A percentile compares a stretch with the other conserved stretches of the same genome.
These are phyloP conservation scores for Hermaeophaga mercurialis DNA, from an alignment of 2,888 invertebrate species.

Conservation along the genomic window DNA sequence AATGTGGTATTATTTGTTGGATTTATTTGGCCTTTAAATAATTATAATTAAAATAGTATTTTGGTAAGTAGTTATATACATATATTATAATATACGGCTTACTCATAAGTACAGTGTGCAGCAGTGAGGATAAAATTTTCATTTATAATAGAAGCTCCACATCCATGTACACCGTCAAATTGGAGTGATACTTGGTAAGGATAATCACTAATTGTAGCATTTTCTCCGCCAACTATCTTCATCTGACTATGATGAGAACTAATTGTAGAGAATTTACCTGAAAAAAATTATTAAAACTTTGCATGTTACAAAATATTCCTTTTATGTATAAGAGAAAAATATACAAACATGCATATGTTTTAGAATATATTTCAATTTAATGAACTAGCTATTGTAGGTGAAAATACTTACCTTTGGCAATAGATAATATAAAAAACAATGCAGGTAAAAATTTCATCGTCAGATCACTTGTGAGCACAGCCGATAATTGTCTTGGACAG, in stretches of 20 bases:
- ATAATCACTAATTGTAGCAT: constrained; percentile 59
- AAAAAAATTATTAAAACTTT: not conserved
- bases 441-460: constrained; percentile 19
- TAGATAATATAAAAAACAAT: not conserved
- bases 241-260: not conserved
- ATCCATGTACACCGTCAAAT: constrained; percentile 60
- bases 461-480: too few relatives aligned
- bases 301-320: not conserved
- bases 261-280: not conserved
- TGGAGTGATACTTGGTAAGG: constrained; percentile 63
- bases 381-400: too few relatives aligned
- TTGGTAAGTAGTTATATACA: too few relatives aligned
- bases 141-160: constrained; percentile 62
- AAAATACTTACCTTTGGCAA: too few relatives aligned
- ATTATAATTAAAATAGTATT: too few relatives aligned
- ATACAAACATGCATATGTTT: too few relatives aligned
- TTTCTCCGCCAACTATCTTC: constrained; percentile 59
- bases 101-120: constrained; percentile 53
- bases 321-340: not conserved
- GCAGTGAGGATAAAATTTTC: constrained; percentile 60
- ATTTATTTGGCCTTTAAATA: too few relatives aligned
- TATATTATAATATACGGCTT: too few relatives aligned
- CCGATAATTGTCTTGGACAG: too few relatives aligned
- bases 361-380: too few relatives aligned
- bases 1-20: too few relatives aligned